A percentile compares a stretch with the other conserved stretches of the same genome.
These are phyloP conservation scores for Merops nubicus DNA, from an alignment of 2,113 vertebrate genomes.

Conservation along the genomic window DNA sequence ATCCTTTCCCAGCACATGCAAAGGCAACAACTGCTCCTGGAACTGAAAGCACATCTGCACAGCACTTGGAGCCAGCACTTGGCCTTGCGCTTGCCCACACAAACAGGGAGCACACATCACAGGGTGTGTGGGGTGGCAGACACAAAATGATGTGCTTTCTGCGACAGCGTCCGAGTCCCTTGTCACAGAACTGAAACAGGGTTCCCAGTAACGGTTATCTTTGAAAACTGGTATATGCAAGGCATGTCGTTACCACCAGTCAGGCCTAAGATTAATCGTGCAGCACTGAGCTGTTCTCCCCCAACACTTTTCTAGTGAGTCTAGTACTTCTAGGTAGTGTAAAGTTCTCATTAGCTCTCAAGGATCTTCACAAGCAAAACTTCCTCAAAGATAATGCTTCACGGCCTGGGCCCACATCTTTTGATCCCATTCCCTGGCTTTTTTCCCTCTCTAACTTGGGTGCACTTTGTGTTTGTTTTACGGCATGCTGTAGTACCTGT, in stretches of 20 bases:
- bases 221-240: background rate
- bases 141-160: background rate
- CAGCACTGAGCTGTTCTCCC: conserved; percentile 6
- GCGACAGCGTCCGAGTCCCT: background rate
- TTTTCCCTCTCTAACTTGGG: background rate
- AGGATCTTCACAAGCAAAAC: conserved; percentile 38
- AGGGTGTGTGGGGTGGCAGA: background rate
- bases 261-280: background rate
- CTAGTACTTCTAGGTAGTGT: conserved; percentile 14
- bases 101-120: background rate
- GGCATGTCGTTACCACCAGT: conserved; percentile 26
- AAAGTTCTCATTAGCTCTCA: conserved; percentile 36
- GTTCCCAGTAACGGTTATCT: conserved; percentile 2
- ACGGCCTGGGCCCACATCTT: background rate
- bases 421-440: background rate
- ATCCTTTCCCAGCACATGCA: background rate
- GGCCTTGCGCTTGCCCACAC: background rate
- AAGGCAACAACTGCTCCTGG: background rate
- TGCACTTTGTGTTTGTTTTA: conserved; percentile 44
- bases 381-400: conserved; percentile 30
- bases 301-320: conserved; percentile 15
- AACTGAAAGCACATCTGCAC: background rate
- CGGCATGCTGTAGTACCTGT: background rate
- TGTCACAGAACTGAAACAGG: background rate
- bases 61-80: background rate